Conservation (phyloP, 2,113 vertebrate species). For the Mesitornis unicolor region DNA sequence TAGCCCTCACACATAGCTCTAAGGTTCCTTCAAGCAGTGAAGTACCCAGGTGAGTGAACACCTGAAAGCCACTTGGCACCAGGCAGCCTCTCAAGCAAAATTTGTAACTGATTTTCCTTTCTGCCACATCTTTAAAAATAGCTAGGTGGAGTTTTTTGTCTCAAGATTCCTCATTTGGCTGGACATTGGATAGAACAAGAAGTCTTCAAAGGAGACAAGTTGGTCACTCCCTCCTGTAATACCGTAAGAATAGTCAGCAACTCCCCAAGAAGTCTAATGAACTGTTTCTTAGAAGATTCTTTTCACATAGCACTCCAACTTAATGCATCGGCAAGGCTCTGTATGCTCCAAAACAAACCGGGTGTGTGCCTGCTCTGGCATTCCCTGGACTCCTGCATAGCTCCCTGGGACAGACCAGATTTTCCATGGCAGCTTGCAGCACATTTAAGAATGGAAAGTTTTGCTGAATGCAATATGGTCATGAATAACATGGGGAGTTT, state of each 20-base stretch:
- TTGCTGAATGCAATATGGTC: slow-evolving; percentile 41
- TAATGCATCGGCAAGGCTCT: neutral
- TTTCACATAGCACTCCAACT: neutral
- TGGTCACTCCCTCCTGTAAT: neutral
- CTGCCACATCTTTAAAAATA: neutral
- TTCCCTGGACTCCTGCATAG: neutral
- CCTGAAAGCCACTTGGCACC: neutral
- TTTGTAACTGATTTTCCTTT: neutral
- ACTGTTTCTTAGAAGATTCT: neutral
- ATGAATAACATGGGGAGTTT: slow-evolving; percentile 23
- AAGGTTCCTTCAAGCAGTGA: slow-evolving; percentile 20
- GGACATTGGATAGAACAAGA: neutral
- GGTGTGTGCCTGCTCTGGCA: neutral
- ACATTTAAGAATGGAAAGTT: slow-evolving; percentile 23
- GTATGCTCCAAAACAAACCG: neutral
- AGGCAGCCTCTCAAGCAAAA: neutral
- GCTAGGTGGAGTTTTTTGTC: neutral
- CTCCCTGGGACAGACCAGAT: neutral
- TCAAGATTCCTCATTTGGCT: neutral
- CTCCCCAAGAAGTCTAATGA: neutral
- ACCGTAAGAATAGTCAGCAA: neutral
- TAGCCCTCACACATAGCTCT: slow-evolving; percentile 31
- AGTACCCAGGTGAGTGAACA: neutral
- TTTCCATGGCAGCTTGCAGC: neutral
- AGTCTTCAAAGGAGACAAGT: neutral